Base-by-base conservation (phyloP, 2,797 vertebrate genomes). In the Caiman crocodilus region DNA sequence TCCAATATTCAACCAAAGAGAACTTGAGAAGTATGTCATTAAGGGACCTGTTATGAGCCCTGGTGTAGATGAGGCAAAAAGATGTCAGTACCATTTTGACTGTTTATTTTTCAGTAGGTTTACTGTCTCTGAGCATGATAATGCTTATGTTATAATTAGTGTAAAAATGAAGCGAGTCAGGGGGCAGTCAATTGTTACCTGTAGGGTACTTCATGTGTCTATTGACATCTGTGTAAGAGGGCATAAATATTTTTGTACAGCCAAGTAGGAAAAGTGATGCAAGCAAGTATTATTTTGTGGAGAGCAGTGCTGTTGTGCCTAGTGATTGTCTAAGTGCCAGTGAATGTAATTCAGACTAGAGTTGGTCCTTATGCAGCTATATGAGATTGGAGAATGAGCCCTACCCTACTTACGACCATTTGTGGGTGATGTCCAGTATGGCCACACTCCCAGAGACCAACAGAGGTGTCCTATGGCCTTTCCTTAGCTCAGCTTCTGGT, bases 141-240 rank as follows among this genome's bases (percentile, higher is more conserved):
- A 32, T 23, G 18, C 32, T 69, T 35, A 21, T 20, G 21, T 23
- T 69, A 21, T 69, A 69, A 2, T 10, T 69, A 15, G n/a, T 67
- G 67, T 18, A 14, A 57, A 75, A 50, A 25, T 14, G 0, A 65
- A 32, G 61, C 7, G 25, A 23, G 17, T 78, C 89, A 26, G 42
- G 32, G 85, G 60, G 18, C 4, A 74, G 14, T 23, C 6, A 18
- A 1, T 42, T 4, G 4, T 0, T 89, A n/a, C 13, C 30, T 30
- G 30, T 9, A 61, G 17, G 12, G 5, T 74, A 12, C 28, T 79
- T 80, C 0, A 2, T 25, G 64, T 79, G 2, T 28, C 5, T 12
- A 0, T 4, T 50, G 7, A 1, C 0, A 55, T 80, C 18, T 6
- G 14, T 35, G 23, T 69, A 69, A 69, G 21, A 21, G 17, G 65